Conservation (phyloP, 2,113 vertebrate species). For the Odontesthes bonariensis region DNA sequence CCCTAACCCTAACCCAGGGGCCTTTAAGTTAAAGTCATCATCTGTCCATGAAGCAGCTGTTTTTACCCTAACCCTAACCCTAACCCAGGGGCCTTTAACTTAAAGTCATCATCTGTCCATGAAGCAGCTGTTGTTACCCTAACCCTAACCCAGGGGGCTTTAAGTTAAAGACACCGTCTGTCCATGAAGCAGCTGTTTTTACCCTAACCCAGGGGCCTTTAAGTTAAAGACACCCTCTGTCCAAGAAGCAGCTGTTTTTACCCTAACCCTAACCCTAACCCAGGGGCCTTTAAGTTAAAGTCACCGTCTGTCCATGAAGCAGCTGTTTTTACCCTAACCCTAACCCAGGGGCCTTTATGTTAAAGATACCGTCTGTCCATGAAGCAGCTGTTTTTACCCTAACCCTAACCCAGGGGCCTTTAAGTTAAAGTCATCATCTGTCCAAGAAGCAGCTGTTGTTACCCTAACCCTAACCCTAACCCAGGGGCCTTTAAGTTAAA, state of each 20-base stretch:
- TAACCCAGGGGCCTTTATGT: background rate
- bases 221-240: background rate
- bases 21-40: background rate
- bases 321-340: no score
- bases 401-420: background rate
- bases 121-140: conserved; percentile 15
- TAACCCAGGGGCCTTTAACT: background rate
- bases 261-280: no score
- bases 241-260: conserved; percentile 16
- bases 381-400: conserved; percentile 15
- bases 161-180: background rate
- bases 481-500: background rate
- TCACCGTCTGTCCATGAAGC: conserved; percentile 2
- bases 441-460: conserved; percentile 15
- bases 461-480: no score
- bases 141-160: background rate
- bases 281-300: background rate
- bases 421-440: background rate
- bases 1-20: no score
- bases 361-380: background rate
- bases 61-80: no score
- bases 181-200: conserved; percentile 17
- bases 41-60: conserved; percentile 13
- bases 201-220: background rate
- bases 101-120: background rate